These are phyloP conservation scores for Zaprionus capensis DNA, from an alignment of 1,140 invertebrate genomes.

Conservation along the genomic window DNA sequence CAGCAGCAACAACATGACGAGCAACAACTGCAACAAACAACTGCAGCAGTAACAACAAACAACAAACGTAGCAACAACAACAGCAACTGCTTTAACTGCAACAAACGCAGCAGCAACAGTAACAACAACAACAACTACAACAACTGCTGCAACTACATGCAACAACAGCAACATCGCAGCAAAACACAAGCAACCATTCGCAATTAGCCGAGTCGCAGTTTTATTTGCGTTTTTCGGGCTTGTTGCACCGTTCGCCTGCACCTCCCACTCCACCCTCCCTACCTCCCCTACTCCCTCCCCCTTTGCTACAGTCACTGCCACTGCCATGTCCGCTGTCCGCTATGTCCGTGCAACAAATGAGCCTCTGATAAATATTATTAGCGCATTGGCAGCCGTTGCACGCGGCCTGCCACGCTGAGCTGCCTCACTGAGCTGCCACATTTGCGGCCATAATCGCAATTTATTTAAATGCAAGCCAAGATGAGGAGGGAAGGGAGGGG, in stretches of 20 bases:
- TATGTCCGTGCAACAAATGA: constrained; percentile 77
- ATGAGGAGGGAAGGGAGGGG: neutral
- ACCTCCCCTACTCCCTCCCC: neutral
- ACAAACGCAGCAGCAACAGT: constrained; percentile 16
- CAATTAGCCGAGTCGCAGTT: constrained; percentile 57
- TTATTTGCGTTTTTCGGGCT: constrained; percentile 55
- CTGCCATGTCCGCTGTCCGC: constrained; percentile 8
- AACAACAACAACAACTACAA: constrained; percentile 13
- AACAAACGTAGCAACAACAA: constrained; percentile 24
- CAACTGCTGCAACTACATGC: constrained; percentile 35
- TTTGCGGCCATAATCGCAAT: constrained; percentile 80
- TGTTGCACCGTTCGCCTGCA: neutral
- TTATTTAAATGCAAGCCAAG: constrained; percentile 71
- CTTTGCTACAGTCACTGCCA: neutral
- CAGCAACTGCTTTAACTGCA: constrained; percentile 52
- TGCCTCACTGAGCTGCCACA: constrained; percentile 58
- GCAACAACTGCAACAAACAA: constrained; percentile 21
- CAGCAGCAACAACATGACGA: constrained; percentile 24
- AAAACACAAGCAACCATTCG: constrained; percentile 41
- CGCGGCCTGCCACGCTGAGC: constrained; percentile 23
- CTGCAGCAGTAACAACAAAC: constrained; percentile 18
- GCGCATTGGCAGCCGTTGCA: constrained; percentile 59
- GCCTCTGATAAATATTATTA: constrained; percentile 82
- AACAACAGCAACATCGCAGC: constrained; percentile 17
- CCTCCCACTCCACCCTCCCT: neutral